phyloP scores from a whole-genome alignment of 2,797 vertebrate genomes.

The Rachycentron canadum region DNA sequence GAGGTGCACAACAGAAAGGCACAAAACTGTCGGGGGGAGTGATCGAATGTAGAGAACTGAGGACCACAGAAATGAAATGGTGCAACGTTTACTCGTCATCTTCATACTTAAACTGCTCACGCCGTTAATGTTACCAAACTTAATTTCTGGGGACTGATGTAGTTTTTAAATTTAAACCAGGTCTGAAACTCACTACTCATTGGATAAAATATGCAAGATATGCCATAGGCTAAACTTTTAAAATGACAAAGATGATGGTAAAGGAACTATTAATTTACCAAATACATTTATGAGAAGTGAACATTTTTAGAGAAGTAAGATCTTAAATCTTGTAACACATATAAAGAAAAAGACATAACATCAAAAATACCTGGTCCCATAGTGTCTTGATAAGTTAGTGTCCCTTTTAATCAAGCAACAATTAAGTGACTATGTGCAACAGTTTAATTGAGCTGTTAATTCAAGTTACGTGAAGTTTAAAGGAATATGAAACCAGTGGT shows the following conservation, averaged over 20 bases:
- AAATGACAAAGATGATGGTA: conserved; percentile 4
- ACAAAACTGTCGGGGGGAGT: conserved; percentile 64
- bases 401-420: conserved; percentile 76
- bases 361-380: conserved; percentile 43
- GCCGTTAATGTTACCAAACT: background rate
- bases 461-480: conserved; percentile 27
- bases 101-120: conserved; percentile 7
- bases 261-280: conserved; percentile 19
- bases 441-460: conserved; percentile 43
- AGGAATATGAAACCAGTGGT: conserved; percentile 25
- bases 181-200: background rate
- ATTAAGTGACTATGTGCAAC: conserved; percentile 63
- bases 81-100: background rate
- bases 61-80: conserved; percentile 9
- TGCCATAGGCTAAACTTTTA: background rate
- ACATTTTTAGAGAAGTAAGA: conserved; percentile 41
- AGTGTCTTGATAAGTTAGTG: conserved; percentile 60
- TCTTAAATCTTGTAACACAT: conserved; percentile 28
- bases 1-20: conserved; percentile 82
- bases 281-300: conserved; percentile 33
- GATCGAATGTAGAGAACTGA: conserved; percentile 30
- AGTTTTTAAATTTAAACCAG: conserved; percentile 6
- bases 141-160: background rate
- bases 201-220: background rate
- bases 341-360: conserved; percentile 36